Conservation (phyloP, 2,797 vertebrate species). For the Cirrhinus molitorella region DNA sequence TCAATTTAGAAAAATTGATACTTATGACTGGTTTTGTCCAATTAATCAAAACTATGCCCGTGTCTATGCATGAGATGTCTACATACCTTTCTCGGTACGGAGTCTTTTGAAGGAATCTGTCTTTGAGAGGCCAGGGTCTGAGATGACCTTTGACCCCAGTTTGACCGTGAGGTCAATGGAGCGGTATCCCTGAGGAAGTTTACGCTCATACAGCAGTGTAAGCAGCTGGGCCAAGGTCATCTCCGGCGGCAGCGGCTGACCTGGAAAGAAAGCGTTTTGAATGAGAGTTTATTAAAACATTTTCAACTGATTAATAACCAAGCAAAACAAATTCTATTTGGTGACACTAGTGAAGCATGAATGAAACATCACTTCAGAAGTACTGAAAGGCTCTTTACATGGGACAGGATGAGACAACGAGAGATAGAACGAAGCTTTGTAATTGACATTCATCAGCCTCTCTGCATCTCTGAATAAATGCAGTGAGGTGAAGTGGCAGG, state of each 20-base stretch:
- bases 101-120: slow-evolving; percentile 98
- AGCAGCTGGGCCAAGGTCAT: slow-evolving; percentile 98
- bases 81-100: slow-evolving; percentile 96
- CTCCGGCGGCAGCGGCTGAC: slow-evolving; percentile 94
- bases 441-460: slow-evolving; percentile 35
- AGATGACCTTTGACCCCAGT: slow-evolving; percentile 97
- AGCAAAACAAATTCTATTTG: background rate
- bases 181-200: slow-evolving; percentile 95
- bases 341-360: background rate
- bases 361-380: background rate
- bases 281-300: background rate
- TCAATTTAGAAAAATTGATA: too few relatives aligned
- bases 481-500: slow-evolving; percentile 27
- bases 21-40: too few relatives aligned
- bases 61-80: background rate
- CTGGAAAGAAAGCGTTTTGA: slow-evolving; percentile 70
- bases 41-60: background rate
- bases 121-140: slow-evolving; percentile 95
- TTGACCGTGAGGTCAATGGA: slow-evolving; percentile 97
- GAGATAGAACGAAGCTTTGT: background rate
- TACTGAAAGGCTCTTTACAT: background rate
- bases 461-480: slow-evolving; percentile 9
- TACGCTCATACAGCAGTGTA: slow-evolving; percentile 94
- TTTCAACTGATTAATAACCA: background rate
- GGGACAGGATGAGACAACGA: background rate